Evolutionary conservation across 1,140 invertebrate species (phyloP).

Genomic region (Scylla paramamosain): DNA sequence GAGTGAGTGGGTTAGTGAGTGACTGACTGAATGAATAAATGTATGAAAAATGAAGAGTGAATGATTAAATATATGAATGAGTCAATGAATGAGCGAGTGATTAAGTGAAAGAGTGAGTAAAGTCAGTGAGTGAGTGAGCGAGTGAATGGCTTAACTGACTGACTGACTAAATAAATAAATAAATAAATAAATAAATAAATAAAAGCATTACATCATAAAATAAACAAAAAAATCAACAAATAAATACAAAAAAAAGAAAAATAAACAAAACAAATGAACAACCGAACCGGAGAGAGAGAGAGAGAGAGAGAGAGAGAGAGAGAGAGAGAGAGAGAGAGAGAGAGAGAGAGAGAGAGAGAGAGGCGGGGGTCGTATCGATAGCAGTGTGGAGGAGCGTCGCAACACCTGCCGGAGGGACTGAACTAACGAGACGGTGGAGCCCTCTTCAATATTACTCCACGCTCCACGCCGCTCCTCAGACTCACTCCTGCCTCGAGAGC

Average conservation of each 20-base stretch:
- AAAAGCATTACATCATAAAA: too few relatives aligned
- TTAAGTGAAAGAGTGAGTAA: too few relatives aligned
- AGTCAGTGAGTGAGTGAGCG: too few relatives aligned
- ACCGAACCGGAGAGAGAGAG: neutral
- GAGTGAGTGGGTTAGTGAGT: neutral
- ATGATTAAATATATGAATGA: too few relatives aligned
- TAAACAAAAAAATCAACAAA: neutral
- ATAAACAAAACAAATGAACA: neutral
- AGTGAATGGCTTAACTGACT: too few relatives aligned
- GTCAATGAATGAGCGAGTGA: too few relatives aligned
- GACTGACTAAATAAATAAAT: too few relatives aligned
- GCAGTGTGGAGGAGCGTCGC: neutral
- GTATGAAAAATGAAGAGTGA: neutral
- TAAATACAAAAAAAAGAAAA: neutral
- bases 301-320: conserved; percentile 39
- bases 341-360: neutral
- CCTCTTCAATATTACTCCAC: neutral
- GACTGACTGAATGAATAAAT: neutral
- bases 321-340: conserved; percentile 7
- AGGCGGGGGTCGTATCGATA: neutral
- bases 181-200: too few relatives aligned
- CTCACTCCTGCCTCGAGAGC: conserved; percentile 31
- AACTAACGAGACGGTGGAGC: neutral
- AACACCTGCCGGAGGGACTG: neutral
- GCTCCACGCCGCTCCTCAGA: neutral